Evolutionary conservation across 2,797 vertebrate species (phyloP).

Genomic region (Gobionotothen gibberifrons): DNA sequence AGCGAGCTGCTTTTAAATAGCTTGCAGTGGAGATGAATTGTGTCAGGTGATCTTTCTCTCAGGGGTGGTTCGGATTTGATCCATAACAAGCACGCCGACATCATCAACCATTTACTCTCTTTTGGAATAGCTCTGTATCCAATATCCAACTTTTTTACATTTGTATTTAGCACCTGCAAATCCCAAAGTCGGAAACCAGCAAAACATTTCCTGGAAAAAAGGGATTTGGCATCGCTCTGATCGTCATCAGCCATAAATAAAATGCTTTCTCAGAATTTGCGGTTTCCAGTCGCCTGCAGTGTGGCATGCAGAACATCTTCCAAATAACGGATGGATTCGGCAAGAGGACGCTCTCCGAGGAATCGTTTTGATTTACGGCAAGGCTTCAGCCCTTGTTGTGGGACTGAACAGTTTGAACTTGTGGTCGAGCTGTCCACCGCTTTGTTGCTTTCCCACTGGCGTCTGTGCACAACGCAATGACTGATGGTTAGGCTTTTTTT

Average conservation of each 20-base stretch:
- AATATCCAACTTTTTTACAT: slow-evolving; percentile 8
- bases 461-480: slow-evolving; percentile 37
- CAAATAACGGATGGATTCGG: slow-evolving; percentile 56
- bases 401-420: slow-evolving; percentile 43
- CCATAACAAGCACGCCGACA: slow-evolving; percentile 17
- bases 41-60: slow-evolving; percentile 40
- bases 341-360: slow-evolving; percentile 50
- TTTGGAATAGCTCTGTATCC: slow-evolving; percentile 17
- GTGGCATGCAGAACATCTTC: slow-evolving; percentile 50
- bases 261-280: slow-evolving; percentile 71
- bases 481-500: slow-evolving; percentile 59
- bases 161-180: slow-evolving; percentile 53
- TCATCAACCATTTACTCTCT: slow-evolving; percentile 12
- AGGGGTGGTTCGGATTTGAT: slow-evolving; percentile 11
- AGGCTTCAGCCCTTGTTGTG: slow-evolving; percentile 55
- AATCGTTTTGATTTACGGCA: slow-evolving; percentile 60
- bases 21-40: slow-evolving; percentile 14
- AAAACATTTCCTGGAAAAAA: slow-evolving; percentile 76
- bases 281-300: slow-evolving; percentile 44
- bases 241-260: slow-evolving; percentile 42
- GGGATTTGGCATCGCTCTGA: slow-evolving; percentile 19
- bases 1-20: slow-evolving; percentile 20
- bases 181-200: slow-evolving; percentile 21
- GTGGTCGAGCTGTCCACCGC: slow-evolving; percentile 55
- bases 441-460: slow-evolving; percentile 59